Base-by-base conservation (phyloP, 2,113 vertebrate genomes). In the Bungarus multicinctus region DNA sequence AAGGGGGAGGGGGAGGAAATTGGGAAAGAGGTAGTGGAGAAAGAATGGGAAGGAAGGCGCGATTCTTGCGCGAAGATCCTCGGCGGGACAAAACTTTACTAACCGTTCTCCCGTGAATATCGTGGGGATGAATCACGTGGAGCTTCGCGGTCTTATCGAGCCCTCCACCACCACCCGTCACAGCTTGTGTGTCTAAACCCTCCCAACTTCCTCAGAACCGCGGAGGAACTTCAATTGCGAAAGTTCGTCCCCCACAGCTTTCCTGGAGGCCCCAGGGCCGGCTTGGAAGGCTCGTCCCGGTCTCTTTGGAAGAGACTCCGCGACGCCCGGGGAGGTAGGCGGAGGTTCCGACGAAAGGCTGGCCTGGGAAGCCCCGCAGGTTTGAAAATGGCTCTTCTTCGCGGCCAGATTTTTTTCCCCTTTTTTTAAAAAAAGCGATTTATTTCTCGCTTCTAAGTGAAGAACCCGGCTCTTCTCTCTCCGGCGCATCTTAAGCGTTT, bases 1-100 rank as follows among this genome's bases (percentile, higher is more conserved):
- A 27, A 47, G 14, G 4, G 4, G 25, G 11, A 4, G 45, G 11
- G 45, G 9, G 43, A 0, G 2, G 2, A 0, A 34, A 34, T 14
- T n/a, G 30, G 64, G n/a, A 16, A 20, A 34, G n/a, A 3, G 34
- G 34, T 39, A 14, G n/a, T n/a, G 64, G 5, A 81, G n/a, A 18
- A 69, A 14, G 60, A 22, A 18, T 39, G 34, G 34, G 18, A 81
- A 43, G 34, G 34, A 25, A 58, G 7, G 57, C 8, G 23, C n/a
- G 69, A 39, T 7, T 18, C 14, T 74, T 6, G 74, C 18, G 7
- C 6, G 5, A 3, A 43, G 74, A 3, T 22, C 18, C 18, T 3
- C 18, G 74, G 34, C 22, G 74, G 34, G 18, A 10, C 18, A 81
- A 43, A 43, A 43, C 18, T 39, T 39, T 2, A 22, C 18, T 3